These are phyloP conservation scores for Gymnoscopelus braueri DNA, from an alignment of 2,797 vertebrate species.

Conservation along the genomic window DNA sequence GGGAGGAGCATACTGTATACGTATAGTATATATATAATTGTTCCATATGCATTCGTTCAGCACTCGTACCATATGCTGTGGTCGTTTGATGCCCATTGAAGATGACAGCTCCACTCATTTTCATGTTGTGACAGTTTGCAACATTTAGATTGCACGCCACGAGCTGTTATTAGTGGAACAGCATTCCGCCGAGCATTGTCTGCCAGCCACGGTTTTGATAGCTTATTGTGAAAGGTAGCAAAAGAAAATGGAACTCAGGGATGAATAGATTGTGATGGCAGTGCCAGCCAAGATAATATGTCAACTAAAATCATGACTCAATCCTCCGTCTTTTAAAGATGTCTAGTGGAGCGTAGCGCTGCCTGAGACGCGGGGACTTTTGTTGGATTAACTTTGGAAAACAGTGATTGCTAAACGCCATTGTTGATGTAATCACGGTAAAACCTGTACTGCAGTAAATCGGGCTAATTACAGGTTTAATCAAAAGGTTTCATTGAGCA, in stretches of 20 bases:
- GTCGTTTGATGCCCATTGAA: no score
- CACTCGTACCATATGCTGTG: no score
- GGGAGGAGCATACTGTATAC: no score
- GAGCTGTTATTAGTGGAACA: no score
- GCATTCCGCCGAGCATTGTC: no score
- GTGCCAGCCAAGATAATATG: constrained; percentile 33
- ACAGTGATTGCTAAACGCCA: constrained; percentile 44
- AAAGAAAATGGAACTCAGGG: neutral
- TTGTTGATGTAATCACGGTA: constrained; percentile 52
- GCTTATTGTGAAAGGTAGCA: no score
- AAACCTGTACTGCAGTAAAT: constrained; percentile 51
- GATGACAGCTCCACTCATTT: no score
- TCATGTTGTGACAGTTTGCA: no score
- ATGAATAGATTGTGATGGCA: neutral
- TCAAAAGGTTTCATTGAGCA: constrained; percentile 39
- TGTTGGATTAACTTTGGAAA: constrained; percentile 55
- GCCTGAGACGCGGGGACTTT: constrained; percentile 14
- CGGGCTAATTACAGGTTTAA: constrained; percentile 59
- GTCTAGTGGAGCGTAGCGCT: constrained; percentile 18
- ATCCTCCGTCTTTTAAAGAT: constrained; percentile 35
- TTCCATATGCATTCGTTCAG: no score
- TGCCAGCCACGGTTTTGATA: no score
- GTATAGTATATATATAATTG: no score
- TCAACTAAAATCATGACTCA: constrained; percentile 33
- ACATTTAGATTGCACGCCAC: no score